Percentiles rank a stretch among this genome's conserved stretches.
Evolutionary conservation across 2,888 invertebrate species (phyloP).

Genomic region (Heliconius ismenius): DNA sequence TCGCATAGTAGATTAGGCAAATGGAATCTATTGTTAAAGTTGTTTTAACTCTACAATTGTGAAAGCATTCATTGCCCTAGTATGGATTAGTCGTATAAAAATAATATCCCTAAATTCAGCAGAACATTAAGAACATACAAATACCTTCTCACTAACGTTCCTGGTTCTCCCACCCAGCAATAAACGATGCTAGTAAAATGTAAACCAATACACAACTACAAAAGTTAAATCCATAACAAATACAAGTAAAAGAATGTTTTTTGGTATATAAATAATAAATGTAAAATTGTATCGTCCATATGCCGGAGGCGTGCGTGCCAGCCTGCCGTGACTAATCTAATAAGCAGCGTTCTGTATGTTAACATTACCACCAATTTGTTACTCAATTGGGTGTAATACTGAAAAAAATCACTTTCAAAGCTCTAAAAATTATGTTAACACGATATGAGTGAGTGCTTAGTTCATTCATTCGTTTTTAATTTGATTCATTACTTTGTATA

Average conservation of each 20-base stretch:
- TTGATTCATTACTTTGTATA: neutral
- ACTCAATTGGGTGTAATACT: constrained; percentile 16
- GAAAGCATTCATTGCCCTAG: too few species aligned
- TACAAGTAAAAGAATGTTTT: neutral
- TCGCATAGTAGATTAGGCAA: neutral
- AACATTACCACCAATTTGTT: constrained; percentile 15
- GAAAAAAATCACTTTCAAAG: constrained; percentile 3
- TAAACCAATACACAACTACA: too few species aligned
- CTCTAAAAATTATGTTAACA: neutral
- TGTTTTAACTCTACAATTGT: neutral
- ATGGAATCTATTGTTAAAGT: neutral
- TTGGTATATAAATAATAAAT: neutral
- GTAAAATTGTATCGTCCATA: neutral
- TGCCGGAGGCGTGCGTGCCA: constrained; percentile 1
- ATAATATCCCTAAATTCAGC: too few species aligned
- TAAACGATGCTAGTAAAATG: too few species aligned
- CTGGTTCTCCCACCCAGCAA: too few species aligned
- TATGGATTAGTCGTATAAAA: too few species aligned
- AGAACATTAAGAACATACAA: too few species aligned
- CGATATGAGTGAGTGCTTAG: neutral
- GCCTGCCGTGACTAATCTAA: constrained; percentile 25
- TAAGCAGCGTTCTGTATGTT: constrained; percentile 3
- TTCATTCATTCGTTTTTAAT: neutral
- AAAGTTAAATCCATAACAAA: too few species aligned
- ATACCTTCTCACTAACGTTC: too few species aligned